Evolutionary conservation across 2,888 invertebrate genomes (phyloP), one percentile per base, ranked within the genome.

Genomic region (Xylocampa areola): DNA sequence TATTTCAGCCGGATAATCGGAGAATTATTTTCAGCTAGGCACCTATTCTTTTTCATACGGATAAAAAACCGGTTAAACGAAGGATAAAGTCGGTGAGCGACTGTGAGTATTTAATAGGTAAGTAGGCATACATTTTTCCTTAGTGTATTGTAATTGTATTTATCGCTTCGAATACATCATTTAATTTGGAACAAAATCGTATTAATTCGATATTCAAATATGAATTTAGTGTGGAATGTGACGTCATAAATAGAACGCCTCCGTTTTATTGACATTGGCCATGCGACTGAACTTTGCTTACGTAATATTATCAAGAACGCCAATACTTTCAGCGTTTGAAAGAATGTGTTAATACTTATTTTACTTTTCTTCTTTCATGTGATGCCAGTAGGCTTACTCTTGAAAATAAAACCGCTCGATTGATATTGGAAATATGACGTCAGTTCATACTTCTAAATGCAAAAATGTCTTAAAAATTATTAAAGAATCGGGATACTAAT

Each of bases 1-100:
- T 73, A 73, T 76, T 70, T 76, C 68, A 68, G 64, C 57, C 68
- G 76, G 61, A 76, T 76, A 71, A 76, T 76, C 71, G 61, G 55
- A 64, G 66, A 73, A 76, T 75, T 76, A 76, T 68, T 68, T 71
- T 62, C 68, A 64, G 69, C 68, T 52, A 73, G 62, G 49, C 58
- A 62, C 58, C 55, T 60, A 74, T 66, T 57, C 60, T 64, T 64
- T 69, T 66, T 61, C 32, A 32, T 66, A 23, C 29, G 51, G 40
- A 61, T 70, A 70, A 58, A 69, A 70, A 58, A 23, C 61, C 58
- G 53, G 66, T 41, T 41, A 49, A 39, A 45, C 25, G 21, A 25
- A 29, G 43, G 41, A 57, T 65, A 50, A 57, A 37, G 33, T 64
- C 29, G n/a, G 45, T 7, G 8, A 39, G 27, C 23, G 35, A 23